These are phyloP conservation scores for Drosophila quinaria DNA, from an alignment of 2,888 invertebrate species.

Conservation along the genomic window DNA sequence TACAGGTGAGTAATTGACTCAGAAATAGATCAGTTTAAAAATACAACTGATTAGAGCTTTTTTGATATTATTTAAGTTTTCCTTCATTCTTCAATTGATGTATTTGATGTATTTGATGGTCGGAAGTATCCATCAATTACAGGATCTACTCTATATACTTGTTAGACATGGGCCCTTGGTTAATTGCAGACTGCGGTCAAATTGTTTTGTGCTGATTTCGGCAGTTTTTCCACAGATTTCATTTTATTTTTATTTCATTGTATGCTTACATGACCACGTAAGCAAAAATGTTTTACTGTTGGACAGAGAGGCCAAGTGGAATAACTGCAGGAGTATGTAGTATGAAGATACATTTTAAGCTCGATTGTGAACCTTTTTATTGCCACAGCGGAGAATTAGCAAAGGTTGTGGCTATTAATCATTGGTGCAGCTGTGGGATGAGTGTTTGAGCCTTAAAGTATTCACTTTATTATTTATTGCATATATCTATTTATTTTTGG, in stretches of 20 bases:
- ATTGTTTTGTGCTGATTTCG: slow-evolving; percentile 67
- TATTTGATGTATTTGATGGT: slow-evolving; percentile 51
- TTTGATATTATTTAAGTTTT: not conserved
- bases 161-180: slow-evolving; percentile 63
- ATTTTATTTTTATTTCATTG: slow-evolving; percentile 16
- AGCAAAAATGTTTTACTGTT: slow-evolving; percentile 65
- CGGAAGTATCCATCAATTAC: slow-evolving; percentile 38
- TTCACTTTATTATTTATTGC: slow-evolving; percentile 61
- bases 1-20: too few species aligned
- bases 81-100: not conserved
- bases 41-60: not conserved
- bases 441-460: slow-evolving; percentile 47
- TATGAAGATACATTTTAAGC: slow-evolving; percentile 34
- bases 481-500: slow-evolving; percentile 32
- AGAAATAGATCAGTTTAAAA: not conserved
- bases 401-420: slow-evolving; percentile 60
- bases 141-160: slow-evolving; percentile 12
- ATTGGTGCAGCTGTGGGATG: slow-evolving; percentile 47
- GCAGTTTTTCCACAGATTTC: slow-evolving; percentile 50
- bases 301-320: slow-evolving; percentile 36
- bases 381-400: too few species aligned
- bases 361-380: too few species aligned
- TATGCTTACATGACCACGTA: slow-evolving; percentile 56
- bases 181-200: slow-evolving; percentile 73
- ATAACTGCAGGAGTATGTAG: too few species aligned